A percentile compares a stretch with the other conserved stretches of the same genome.
phyloP scores from a whole-genome alignment of 1,140 invertebrate species.

The Caerostris darwini region DNA sequence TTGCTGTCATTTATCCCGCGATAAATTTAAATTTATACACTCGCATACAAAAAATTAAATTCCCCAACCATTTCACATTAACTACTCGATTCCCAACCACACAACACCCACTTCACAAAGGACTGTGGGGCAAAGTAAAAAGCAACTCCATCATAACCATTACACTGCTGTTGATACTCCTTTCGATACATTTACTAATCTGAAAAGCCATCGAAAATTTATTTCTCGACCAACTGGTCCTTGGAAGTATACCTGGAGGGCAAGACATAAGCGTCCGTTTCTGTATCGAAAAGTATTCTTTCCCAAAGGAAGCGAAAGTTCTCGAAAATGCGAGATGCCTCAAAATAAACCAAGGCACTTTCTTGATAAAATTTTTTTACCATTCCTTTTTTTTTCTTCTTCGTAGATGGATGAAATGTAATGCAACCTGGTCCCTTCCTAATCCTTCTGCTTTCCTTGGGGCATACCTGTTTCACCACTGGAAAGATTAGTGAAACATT shows the following conservation, averaged over 20 bases:
- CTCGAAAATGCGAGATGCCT: neutral
- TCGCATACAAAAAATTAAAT: too few species aligned
- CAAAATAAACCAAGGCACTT: neutral
- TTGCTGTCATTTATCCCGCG: too few species aligned
- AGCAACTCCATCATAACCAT: neutral
- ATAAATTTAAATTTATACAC: too few species aligned
- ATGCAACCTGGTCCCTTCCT: slow-evolving; percentile 11
- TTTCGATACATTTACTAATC: neutral
- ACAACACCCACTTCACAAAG: neutral
- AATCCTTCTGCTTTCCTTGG: neutral
- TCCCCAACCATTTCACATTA: too few species aligned
- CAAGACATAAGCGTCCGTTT: neutral
- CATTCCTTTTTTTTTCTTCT: too few species aligned
- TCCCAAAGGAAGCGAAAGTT: neutral
- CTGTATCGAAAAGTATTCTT: neutral
- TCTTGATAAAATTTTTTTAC: too few species aligned
- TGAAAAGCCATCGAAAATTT: slow-evolving; percentile 49
- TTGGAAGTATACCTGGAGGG: neutral
- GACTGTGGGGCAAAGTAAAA: neutral
- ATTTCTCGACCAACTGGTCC: neutral
- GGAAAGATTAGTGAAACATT: slow-evolving; percentile 36
- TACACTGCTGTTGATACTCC: neutral
- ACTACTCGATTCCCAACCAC: neutral
- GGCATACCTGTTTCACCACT: neutral
- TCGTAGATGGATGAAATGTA: slow-evolving; percentile 9